phyloP scores from a whole-genome alignment of 1,140 invertebrate species.

The Lithobius niger region DNA sequence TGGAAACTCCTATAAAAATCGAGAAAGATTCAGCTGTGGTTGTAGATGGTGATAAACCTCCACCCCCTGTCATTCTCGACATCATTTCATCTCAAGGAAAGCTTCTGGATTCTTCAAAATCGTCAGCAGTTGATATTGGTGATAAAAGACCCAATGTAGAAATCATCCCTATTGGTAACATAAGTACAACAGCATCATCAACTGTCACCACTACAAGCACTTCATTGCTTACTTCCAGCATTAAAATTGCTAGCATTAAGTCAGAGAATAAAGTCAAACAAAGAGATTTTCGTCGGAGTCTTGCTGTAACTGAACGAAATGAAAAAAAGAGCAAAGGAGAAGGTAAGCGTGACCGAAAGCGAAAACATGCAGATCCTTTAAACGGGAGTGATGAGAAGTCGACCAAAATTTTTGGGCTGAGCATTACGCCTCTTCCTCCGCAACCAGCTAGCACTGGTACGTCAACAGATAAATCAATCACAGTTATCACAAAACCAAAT shows the following conservation, averaged over 20 bases:
- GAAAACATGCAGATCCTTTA: conserved; percentile 39
- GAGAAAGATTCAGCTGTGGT: background rate
- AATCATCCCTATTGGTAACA: conserved; percentile 55
- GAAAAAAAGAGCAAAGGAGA: conserved; percentile 61
- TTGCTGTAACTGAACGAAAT: background rate
- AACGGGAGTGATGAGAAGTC: conserved; percentile 17
- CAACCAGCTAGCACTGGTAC: background rate
- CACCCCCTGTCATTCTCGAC: background rate
- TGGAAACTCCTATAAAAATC: background rate
- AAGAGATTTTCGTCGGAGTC: background rate
- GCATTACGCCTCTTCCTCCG: conserved; percentile 38
- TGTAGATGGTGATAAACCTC: background rate
- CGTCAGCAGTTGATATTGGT: background rate
- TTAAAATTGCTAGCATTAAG: conserved; percentile 11
- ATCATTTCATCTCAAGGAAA: conserved; percentile 1
- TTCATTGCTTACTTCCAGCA: conserved; percentile 7
- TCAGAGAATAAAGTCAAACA: conserved; percentile 14
- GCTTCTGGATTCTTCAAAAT: background rate
- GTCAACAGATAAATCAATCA: background rate
- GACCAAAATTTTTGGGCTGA: conserved; percentile 14
- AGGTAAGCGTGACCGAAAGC: conserved; percentile 39
- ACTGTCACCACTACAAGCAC: conserved; percentile 38
- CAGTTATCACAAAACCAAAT: background rate
- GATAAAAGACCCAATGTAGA: conserved; percentile 60
- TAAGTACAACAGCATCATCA: conserved; percentile 71